Base-by-base conservation (phyloP, 2,113 vertebrate species). In the Poecilia latipinna region DNA sequence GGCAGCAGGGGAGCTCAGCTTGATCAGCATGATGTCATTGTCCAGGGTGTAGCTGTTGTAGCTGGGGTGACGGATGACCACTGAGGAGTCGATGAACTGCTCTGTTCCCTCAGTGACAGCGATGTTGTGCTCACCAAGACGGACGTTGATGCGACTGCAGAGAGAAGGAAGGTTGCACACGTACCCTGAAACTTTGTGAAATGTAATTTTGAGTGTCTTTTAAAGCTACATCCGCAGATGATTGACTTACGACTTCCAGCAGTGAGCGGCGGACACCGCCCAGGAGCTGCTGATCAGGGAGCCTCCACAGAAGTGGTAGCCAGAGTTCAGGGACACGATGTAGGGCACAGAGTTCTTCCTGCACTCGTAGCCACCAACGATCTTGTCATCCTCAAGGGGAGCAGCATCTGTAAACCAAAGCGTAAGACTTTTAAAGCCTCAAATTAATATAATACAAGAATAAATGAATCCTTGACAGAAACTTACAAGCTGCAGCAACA, bases 21-120 rank as follows among this genome's bases (percentile, higher is more conserved):
- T 97, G 85, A 97, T 94, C 75, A 97, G 85, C 96, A 97, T 96
- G 92, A 97, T 95, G 93, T 97, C 96, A 0, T 96, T 95, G 88
- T 96, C 93, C 37, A 96, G 94, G 84, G 72, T 93, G 65, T 24
- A 19, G 37, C 86, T 82, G 79, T 61, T 90, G 70, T 95, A 96
- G 1, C 8, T 12, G 1, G 94, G 93, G 60, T 96, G 95, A 4
- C 65, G 89, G 92, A 95, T 91, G 78, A 93, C 65, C 39, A 8
- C 87, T 0, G 75, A 64, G 0, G 95, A 93, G 2, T 37, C 2
- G 32, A 94, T 91, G 83, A 93, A 91, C 82, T 96, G 95, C 92
- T 96, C 95, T 0, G 92, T 89, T 51, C 91, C 90, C n/a, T 96
- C 95, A 0, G 2, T 85, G 72, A 74, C 73, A 1, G 71, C 91